Conservation (phyloP, 2,888 invertebrate species). For the Disparrhopalites patrizii region DNA sequence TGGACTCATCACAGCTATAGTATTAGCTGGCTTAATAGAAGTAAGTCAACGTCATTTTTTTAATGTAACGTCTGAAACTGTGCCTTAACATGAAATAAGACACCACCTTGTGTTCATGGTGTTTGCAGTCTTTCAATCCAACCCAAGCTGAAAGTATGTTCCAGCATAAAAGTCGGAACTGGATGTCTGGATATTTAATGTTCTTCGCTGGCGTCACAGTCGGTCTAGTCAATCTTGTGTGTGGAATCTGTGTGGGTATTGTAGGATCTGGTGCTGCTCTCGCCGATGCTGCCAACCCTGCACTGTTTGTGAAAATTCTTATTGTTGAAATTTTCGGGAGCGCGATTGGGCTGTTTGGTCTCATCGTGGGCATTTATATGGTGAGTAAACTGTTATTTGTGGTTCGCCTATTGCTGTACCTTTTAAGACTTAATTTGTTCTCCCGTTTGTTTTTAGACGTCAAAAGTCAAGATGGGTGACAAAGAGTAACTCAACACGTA, state of each 20-base stretch:
- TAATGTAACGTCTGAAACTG: no score
- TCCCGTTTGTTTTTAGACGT: slow-evolving; percentile 55
- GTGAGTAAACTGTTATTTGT: slow-evolving; percentile 51
- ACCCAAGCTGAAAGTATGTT: slow-evolving; percentile 29
- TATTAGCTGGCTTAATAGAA: slow-evolving; percentile 79
- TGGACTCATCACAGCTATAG: slow-evolving; percentile 97
- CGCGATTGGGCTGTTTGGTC: slow-evolving; percentile 96
- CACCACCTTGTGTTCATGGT: neutral
- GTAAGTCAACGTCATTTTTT: no score
- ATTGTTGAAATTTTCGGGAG: slow-evolving; percentile 99
- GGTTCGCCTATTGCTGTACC: neutral
- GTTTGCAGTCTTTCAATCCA: slow-evolving; percentile 33
- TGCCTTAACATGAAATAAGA: no score
- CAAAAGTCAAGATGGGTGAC: slow-evolving; percentile 74
- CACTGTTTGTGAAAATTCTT: slow-evolving; percentile 94
- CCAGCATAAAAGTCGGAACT: slow-evolving; percentile 59
- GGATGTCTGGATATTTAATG: slow-evolving; percentile 86
- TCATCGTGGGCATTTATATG: slow-evolving; percentile 97
- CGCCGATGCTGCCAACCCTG: slow-evolving; percentile 94
- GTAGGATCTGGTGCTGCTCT: slow-evolving; percentile 97
- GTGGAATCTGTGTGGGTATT: slow-evolving; percentile 95
- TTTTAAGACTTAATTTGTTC: neutral
- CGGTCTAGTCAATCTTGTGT: slow-evolving; percentile 92
- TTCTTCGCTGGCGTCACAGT: slow-evolving; percentile 95
- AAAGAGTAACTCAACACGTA: slow-evolving; percentile 52